Evolutionary conservation across 2,888 invertebrate genomes (phyloP).

Genomic region (Leucophora obtusa): DNA sequence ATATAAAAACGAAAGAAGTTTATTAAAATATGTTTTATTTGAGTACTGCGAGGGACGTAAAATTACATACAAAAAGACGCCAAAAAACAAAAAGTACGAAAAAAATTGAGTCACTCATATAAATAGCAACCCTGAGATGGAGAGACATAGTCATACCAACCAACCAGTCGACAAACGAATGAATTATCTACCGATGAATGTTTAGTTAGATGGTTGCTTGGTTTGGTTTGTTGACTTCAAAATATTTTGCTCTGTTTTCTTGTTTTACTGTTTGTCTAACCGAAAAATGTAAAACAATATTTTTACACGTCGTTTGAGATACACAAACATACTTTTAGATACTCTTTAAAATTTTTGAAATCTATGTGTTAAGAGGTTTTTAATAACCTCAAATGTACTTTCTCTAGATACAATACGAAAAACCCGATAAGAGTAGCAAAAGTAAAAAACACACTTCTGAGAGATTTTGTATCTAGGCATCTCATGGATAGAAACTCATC

Average conservation of each 20-base stretch:
- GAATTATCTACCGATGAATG: constrained; percentile 30
- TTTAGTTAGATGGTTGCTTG: constrained; percentile 32
- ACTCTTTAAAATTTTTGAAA: background rate
- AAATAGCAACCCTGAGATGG: background rate
- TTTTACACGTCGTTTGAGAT: background rate
- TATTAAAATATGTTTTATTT: background rate
- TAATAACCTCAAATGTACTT: background rate
- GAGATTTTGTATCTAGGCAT: background rate
- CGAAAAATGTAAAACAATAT: constrained; percentile 4
- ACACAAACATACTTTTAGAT: background rate
- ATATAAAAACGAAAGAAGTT: too few relatives aligned
- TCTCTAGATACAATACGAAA: background rate
- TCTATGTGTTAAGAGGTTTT: background rate
- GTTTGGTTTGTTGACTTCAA: constrained; percentile 57
- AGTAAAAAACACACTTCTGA: background rate
- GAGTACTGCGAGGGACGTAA: background rate
- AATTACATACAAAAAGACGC: background rate
- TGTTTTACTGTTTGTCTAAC: background rate
- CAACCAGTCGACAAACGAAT: constrained; percentile 29
- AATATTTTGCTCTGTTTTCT: constrained; percentile 1
- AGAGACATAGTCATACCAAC: background rate
- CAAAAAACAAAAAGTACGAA: background rate
- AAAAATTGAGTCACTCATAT: background rate
- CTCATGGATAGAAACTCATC: constrained; percentile 6
- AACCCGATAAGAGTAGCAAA: background rate